Conservation (phyloP, 2,113 vertebrate genomes). For the Fulica atra region DNA sequence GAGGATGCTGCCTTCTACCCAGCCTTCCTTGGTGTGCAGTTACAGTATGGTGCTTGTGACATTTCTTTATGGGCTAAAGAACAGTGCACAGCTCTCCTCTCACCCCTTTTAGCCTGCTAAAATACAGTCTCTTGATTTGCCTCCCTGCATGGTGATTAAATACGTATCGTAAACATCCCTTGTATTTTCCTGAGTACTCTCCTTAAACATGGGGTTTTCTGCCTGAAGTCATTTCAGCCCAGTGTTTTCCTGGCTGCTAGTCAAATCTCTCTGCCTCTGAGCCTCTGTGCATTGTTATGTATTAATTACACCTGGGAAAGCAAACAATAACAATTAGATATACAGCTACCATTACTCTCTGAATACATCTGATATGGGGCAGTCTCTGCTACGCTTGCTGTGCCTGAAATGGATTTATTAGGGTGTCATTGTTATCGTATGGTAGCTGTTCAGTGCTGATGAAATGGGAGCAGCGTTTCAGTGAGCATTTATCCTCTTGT, state of each 20-base stretch:
- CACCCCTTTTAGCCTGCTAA: slow-evolving; percentile 41
- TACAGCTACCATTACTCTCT: not conserved
- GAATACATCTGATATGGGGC: not conserved
- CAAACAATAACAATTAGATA: slow-evolving; percentile 14
- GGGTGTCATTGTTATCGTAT: not conserved
- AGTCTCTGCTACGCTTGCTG: not conserved
- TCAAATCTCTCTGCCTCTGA: slow-evolving; percentile 6
- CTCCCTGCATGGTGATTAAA: slow-evolving; percentile 36
- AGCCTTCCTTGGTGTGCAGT: not conserved
- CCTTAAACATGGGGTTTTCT: not conserved
- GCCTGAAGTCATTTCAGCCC: not conserved
- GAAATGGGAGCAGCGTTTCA: not conserved
- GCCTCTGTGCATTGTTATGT: not conserved
- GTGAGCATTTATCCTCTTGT: not conserved
- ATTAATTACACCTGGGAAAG: not conserved
- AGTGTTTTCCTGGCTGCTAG: not conserved
- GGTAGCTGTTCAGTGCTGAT: not conserved
- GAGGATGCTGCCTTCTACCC: not conserved
- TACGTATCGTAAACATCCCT: not conserved
- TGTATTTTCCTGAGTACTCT: slow-evolving; percentile 18
- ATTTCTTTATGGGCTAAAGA: slow-evolving; percentile 33
- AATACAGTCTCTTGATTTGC: slow-evolving; percentile 20
- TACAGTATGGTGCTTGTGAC: not conserved
- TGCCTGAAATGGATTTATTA: not conserved
- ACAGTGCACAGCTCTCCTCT: slow-evolving; percentile 1